Base-by-base conservation (phyloP, 2,888 invertebrate species). In the Subacronicta megacephala region DNA sequence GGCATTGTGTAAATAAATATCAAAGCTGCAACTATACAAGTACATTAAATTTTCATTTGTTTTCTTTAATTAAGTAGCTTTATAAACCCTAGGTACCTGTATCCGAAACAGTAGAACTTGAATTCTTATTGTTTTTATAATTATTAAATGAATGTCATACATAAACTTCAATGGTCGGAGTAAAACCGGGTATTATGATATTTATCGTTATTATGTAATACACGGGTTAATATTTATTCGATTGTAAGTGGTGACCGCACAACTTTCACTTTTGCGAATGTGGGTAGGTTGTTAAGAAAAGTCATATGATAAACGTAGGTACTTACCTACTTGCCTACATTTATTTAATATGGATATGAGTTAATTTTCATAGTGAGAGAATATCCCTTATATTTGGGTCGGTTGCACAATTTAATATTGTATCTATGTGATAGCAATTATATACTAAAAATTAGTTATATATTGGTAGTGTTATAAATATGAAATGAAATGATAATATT, bases 211-310 rank as follows among this genome's bases (percentile, higher is more conserved):
- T 93, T 92, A 82, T 85, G 72, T 87, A 92, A 93, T 77, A 77
- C 81, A 72, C 77, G 79, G 85, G 86, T 89, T 90, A 88, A 89
- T 90, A 90, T 92, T 90, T 89, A 89, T 91, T 87, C 87, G 90
- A 90, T 90, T 91, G 91, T 90, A 81, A 83, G 82, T 75, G 82
- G 82, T 84, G 84, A 84, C 82, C 82, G 82, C 76, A 72, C 83
- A 77, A 84, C 93, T 93, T 93, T 93, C 93, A 89, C 93, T 92
- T 89, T 84, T 77, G 85, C 87, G 79, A 81, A 82, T 84, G 75
- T 77, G 64, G 67, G 72, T 78, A 79, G 61, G 72, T 69, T 59
- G 72, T 66, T 75, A 79, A 82, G 86, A 88, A 87, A 86, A 85
- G 81, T 84, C 85, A 83, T 82, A 81, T 85, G 85, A 84, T 86